Evolutionary conservation across 1,140 invertebrate species (phyloP), one percentile per base, ranked within the genome.

Genomic region (Pissodes strobi): DNA sequence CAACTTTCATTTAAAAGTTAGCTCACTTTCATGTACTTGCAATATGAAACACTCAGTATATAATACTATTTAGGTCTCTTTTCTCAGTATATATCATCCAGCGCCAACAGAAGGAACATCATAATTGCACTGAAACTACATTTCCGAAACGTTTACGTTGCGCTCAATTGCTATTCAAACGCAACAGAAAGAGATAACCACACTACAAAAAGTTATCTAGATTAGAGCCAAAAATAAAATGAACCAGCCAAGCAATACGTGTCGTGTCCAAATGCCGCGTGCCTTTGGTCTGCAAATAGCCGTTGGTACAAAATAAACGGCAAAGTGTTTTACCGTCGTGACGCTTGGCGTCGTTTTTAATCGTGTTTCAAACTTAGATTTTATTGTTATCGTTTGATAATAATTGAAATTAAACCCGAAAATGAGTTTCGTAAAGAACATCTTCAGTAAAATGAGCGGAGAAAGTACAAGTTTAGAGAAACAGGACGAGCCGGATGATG

Each of bases 391-490:
- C n/a, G 27, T 25, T 46, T 19, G 17, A 21, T 19, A 21, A 18
- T 19, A 41, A 34, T 43, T 43, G 1, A 43, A 43, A 9, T 1
- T 57, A 30, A 27, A 49, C 8, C 8, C 9, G 59, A 59, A 58
- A 48, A 75, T 75, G 74, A 75, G 74, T 73, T 75, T 75, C 43
- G 72, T 75, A 19, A 70, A 67, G 55, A 75, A 70, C 53, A 75
- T 75, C 39, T 74, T 75, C 52, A 67, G 64, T 37, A 72, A 71
- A 67, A 68, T 71, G 23, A 38, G 66, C 34, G 69, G 61, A 13
- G 62, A 52, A 17, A 25, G 25, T 30, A 12, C 52, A 2, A 58
- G 63, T 22, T 21, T 56, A 23, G 66, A 64, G 13, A 57, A 61
- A 23, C 34, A 43, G 10, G 68, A 71, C 34, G 69, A 69, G 6